Evolutionary conservation across 2,888 invertebrate genomes (phyloP), one percentile per base, ranked within the genome.

Genomic region (Lithophane semibrunnea): DNA sequence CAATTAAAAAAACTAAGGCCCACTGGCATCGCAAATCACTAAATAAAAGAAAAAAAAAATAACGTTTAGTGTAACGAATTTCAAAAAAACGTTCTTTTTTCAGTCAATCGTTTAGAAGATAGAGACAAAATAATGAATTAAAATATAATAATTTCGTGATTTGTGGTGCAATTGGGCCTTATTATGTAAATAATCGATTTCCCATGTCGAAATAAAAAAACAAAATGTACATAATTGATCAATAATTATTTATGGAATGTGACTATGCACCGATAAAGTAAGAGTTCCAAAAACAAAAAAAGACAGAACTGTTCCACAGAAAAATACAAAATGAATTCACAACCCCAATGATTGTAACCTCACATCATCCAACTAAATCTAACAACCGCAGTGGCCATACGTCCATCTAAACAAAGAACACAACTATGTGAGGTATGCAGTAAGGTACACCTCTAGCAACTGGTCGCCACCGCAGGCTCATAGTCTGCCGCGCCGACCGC

Each of bases 381-480:
- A 73, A 73, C 49, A 60, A 82, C 83, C 83, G 42, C 86, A 84
- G 56, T 44, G 9, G 18, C 58, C 13, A 60, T 44, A 83, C n/a
- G 72, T 74, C 70, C 74, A 67, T 29, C 24, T 74, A 73, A 74
- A 79, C 69, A 75, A 86, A 82, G 61, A 85, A 69, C 49, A 9
- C 58, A 86, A 86, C 75, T 86, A 87, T 87, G 77, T 44, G 42
- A 64, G 85, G 75, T 77, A 87, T 88, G 85, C 77, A 52, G 87
- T 87, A 87, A 87, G 78, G 77, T 78, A 87, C 58, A 86, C 87
- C 77, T 73, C 70, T 49, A 79, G 88, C 83, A 85, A 88, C 89
- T 88, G 80, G 88, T 83, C 75, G 82, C 61, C 63, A 89, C 88
- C 88, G 71, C 88, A 89, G 54, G 64, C 69, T 82, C 77, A 84